phyloP scores from a whole-genome alignment of 2,797 vertebrate species.

The Phalanger gymnotis region DNA sequence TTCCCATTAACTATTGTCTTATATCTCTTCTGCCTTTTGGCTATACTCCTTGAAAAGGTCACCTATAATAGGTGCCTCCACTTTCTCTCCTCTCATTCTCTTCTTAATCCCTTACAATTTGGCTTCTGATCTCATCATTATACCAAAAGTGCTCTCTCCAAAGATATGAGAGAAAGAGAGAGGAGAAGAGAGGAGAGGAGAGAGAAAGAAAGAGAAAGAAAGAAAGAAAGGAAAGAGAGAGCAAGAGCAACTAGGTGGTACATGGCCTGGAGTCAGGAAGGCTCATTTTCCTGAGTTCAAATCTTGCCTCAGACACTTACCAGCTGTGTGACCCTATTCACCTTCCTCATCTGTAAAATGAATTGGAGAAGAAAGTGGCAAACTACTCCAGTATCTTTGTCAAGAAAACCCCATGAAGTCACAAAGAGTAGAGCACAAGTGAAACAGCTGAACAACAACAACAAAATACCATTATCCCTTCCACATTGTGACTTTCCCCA shows the following conservation, averaged over 20 bases:
- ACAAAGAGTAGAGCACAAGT: neutral
- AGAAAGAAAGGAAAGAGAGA: too few species aligned
- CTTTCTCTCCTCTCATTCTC: neutral
- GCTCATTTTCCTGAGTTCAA: neutral
- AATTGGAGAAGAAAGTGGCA: neutral
- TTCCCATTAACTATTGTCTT: neutral
- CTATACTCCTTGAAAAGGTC: neutral
- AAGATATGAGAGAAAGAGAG: neutral
- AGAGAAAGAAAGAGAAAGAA: too few species aligned
- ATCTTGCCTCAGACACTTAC: neutral
- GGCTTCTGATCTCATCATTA: neutral
- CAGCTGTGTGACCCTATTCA: neutral
- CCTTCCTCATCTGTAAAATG: neutral
- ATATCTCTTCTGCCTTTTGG: neutral
- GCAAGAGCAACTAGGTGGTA: neutral
- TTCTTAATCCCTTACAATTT: neutral
- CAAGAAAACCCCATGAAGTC: neutral
- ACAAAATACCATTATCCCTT: neutral
- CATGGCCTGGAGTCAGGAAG: neutral
- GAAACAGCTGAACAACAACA: neutral
- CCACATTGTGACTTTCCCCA: neutral
- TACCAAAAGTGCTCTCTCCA: neutral
- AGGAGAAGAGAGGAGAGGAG: too few species aligned
- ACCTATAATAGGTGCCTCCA: neutral
- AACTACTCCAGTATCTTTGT: neutral